Evolutionary conservation across 2,888 invertebrate species (phyloP).

Genomic region (Gymnocheta viridis): DNA sequence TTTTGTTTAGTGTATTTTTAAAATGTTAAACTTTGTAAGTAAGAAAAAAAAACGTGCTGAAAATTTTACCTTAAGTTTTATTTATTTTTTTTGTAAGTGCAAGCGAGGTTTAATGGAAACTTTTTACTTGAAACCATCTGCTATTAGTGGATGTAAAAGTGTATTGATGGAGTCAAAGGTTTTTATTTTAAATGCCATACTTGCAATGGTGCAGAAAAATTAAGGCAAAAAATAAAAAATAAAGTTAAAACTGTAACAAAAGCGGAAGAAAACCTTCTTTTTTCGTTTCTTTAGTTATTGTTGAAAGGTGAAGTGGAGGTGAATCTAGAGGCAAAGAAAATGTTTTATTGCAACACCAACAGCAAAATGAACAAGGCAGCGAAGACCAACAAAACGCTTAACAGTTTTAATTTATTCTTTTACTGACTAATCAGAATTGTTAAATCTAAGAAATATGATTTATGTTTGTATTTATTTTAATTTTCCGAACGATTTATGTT

Average conservation of each 20-base stretch:
- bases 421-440: too few relatives aligned
- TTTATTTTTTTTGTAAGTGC: constrained; percentile 5
- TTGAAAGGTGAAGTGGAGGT: constrained; percentile 27
- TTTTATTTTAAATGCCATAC: constrained; percentile 1
- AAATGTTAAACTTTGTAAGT: constrained; percentile 40
- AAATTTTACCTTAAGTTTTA: constrained; percentile 46
- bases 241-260: neutral
- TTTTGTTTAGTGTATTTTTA: constrained; percentile 42
- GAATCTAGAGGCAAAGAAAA: neutral
- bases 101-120: constrained; percentile 41
- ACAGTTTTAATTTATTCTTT: too few relatives aligned
- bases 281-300: constrained; percentile 11
- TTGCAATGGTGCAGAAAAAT: constrained; percentile 6
- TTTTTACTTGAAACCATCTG: constrained; percentile 33
- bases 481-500: too few relatives aligned
- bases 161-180: constrained; percentile 32
- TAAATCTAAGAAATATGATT: too few relatives aligned
- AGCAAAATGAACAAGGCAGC: neutral
- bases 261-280: constrained; percentile 20
- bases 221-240: neutral
- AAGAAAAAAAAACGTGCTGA: constrained; percentile 43
- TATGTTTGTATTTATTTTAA: neutral
- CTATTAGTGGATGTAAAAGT: constrained; percentile 7
- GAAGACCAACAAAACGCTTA: neutral
- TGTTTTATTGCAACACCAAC: neutral